These are phyloP conservation scores for Drosophila mauritiana DNA, from an alignment of 1,140 invertebrate species.

Conservation along the genomic window DNA sequence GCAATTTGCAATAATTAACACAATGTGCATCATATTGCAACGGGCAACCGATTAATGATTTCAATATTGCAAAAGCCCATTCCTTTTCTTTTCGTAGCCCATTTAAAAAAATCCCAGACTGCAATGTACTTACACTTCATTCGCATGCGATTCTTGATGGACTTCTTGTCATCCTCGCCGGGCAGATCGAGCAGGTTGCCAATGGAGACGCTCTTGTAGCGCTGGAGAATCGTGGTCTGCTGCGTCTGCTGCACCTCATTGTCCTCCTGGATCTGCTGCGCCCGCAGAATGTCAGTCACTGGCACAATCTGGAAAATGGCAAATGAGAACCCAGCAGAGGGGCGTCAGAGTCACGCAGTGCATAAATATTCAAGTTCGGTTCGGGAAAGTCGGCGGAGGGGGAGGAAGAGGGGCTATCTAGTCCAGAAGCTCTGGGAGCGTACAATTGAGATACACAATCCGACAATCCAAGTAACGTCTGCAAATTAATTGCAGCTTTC, in stretches of 20 bases:
- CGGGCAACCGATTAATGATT: no score
- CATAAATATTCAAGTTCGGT: constrained; percentile 30
- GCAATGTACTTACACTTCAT: constrained; percentile 69
- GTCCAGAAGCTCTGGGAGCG: constrained; percentile 10
- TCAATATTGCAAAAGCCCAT: no score
- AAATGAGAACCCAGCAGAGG: neutral
- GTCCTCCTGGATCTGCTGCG: constrained; percentile 75
- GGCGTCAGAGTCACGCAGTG: constrained; percentile 23
- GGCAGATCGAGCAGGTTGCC: constrained; percentile 76
- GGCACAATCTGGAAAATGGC: constrained; percentile 73
- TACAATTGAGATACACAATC: constrained; percentile 62
- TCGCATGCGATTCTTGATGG: constrained; percentile 73
- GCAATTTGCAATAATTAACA: neutral
- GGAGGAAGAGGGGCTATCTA: neutral
- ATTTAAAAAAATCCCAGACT: neutral
- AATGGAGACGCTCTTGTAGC: constrained; percentile 76
- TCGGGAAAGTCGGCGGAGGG: neutral
- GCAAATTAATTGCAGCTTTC: constrained; percentile 74
- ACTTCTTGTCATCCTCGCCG: constrained; percentile 78
- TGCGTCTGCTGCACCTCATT: constrained; percentile 63
- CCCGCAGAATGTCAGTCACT: constrained; percentile 76
- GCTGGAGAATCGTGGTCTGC: constrained; percentile 60
- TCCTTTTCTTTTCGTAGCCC: no score
- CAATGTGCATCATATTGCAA: no score
- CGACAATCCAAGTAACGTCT: constrained; percentile 33